phyloP scores from a whole-genome alignment of 2,797 vertebrate species.

The Hippopotamyrus pictus region DNA sequence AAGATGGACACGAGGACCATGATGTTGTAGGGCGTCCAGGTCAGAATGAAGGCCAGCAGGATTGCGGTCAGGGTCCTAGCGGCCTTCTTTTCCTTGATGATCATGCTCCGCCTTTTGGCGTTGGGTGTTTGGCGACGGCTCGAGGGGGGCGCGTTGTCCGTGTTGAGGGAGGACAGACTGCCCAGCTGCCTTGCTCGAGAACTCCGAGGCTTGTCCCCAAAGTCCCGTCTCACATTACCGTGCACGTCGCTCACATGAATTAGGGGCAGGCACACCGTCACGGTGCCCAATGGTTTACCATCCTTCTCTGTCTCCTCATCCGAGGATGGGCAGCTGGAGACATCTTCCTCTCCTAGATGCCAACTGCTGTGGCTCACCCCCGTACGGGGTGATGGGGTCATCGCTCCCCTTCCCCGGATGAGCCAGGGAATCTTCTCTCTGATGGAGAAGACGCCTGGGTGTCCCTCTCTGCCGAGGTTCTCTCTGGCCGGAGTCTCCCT shows the following conservation, averaged over 20 bases:
- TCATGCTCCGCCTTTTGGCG: constrained; percentile 53
- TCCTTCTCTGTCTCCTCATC: constrained; percentile 56
- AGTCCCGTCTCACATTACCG: background rate
- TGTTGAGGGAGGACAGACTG: constrained; percentile 12
- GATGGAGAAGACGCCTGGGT: constrained; percentile 41
- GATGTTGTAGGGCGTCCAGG: constrained; percentile 74
- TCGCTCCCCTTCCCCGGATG: background rate
- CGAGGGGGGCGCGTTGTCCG: background rate
- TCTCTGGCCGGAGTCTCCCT: constrained; percentile 22
- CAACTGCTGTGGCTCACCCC: constrained; percentile 47
- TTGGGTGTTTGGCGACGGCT: constrained; percentile 42
- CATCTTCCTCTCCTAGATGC: constrained; percentile 40
- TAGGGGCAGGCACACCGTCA: constrained; percentile 38
- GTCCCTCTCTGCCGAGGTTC: background rate
- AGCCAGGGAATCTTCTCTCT: background rate
- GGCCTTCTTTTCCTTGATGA: constrained; percentile 69
- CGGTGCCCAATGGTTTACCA: constrained; percentile 27
- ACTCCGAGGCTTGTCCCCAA: constrained; percentile 2
- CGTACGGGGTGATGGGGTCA: background rate
- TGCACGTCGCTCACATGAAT: constrained; percentile 8
- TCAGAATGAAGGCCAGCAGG: constrained; percentile 69
- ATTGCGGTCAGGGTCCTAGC: constrained; percentile 68
- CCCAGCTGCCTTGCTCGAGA: background rate
- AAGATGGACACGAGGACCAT: constrained; percentile 73
- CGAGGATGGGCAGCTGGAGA: constrained; percentile 54